Evolutionary conservation across 92 coral and sea anemone genomes (phyloP), one percentile per base, ranked within the genome.

Genomic region (Meandrina meandrites): DNA sequence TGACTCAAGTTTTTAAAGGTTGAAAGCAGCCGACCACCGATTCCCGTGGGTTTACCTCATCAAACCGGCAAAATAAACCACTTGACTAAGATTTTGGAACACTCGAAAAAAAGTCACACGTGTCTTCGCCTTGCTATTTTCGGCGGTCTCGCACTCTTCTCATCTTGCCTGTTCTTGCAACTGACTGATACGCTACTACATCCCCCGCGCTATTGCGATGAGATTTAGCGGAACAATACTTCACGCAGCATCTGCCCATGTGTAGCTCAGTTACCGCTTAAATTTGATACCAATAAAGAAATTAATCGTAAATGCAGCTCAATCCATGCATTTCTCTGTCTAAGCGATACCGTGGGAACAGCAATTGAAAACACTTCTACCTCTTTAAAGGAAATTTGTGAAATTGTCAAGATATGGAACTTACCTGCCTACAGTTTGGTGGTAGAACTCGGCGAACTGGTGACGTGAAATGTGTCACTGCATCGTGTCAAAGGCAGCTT

Each of bases 31-130:
- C 16, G 32, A 71, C 21, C 45, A 71, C 76, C 27, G 45, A 71
- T 34, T 72, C 36, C 50, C 42, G 11, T 17, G 2, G 48, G 50
- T 72, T 72, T 72, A 72, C 47, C 2, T 28, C n/a, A 17, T 34
- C 47, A 40, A 72, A 72, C 77, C 8, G 14, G 28, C 27, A 35
- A 28, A 72, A 19, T 40, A 72, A 34, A 72, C 77, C 77, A 72
- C 47, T 72, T 72, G 77, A 72, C 16, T 34, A 42, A 72, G 77
- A 34, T 72, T 64, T 72, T 72, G 77, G 14, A 72, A 72, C 77
- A 40, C 47, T 72, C 70, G 11, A 36, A 37, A 36, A 16, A 34
- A 72, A 19, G 16, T n/a, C 27, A 5, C 70, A 64, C 70, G 70
- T 27, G 70, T 13, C 70, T 12, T 64, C 34, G 70, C 1, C 16